Evolutionary conservation across 2,888 invertebrate species (phyloP), one percentile per base, ranked within the genome.

Genomic region (Agrochola lota): DNA sequence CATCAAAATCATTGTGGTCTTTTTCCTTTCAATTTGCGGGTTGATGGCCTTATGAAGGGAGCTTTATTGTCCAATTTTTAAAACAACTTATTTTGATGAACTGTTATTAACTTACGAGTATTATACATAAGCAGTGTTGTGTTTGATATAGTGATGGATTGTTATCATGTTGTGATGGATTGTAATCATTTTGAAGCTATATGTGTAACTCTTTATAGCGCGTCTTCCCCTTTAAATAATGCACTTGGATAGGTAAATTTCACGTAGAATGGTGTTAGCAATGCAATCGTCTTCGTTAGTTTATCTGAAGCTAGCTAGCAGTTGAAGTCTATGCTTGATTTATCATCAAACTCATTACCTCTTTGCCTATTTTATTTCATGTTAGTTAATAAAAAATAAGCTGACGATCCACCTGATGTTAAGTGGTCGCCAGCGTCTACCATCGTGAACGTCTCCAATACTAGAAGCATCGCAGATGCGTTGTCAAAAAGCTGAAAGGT

Each of bases 11-110:
- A 68, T 62, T 64, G 20, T 64, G 8, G 57, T 75, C 62, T 43
- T 84, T 57, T 78, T 71, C 26, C 70, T 84, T 80, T 73, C 71
- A 77, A 84, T 73, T 81, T 77, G 49, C 59, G 78, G 86, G 86
- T 83, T 85, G 63, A 76, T 80, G 85, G 75, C 87, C 83, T 71
- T 49, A 71, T 71, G 69, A 59, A 62, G 69, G 57, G 62, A 75
- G 64, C 35, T 78, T 75, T 78, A 64, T 67, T 71, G n/a, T 7
- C 26, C 26, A 35, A 66, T n/a, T 43, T 71, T 80, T n/a, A 64
- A 72, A 26, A 52, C 20, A 46, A 64, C 23, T n/a, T 35, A 15
- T 72, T 70, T 35, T 57, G 26, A 55, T 59, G n/a, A 2, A 43
- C 40, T 30, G 49, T 70, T 69, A 30, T n/a, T 64, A 52, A 55